Evolutionary conservation across 2,888 invertebrate genomes (phyloP).

Genomic region (Eumerus sabulonum): DNA sequence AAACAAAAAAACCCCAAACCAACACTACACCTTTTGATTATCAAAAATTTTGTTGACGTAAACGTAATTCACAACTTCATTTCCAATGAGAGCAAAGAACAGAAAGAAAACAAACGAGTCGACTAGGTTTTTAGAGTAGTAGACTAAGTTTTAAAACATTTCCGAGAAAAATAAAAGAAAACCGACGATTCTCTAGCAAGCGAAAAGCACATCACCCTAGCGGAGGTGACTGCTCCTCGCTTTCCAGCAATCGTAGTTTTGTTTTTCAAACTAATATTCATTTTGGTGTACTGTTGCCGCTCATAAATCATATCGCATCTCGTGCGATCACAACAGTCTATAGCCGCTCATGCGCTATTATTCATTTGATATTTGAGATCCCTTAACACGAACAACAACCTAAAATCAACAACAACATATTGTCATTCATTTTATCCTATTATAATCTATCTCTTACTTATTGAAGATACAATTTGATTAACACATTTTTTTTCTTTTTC

Average conservation of each 20-base stretch:
- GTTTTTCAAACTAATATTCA: too few relatives aligned
- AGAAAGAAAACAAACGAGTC: conserved; percentile 1
- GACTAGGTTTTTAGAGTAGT: conserved; percentile 2
- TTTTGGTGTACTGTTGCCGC: too few relatives aligned
- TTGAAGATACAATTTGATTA: conserved; percentile 60
- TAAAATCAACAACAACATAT: too few relatives aligned
- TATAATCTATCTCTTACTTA: conserved; percentile 36
- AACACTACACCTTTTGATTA: conserved; percentile 20
- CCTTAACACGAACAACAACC: too few relatives aligned
- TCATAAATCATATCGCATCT: too few relatives aligned
- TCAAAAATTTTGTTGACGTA: conserved; percentile 41
- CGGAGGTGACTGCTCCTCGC: too few relatives aligned
- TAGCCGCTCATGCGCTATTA: too few relatives aligned
- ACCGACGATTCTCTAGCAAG: too few relatives aligned
- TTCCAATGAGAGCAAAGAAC: neutral
- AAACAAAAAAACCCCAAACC: conserved; percentile 24
- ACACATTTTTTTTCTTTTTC: conserved; percentile 64
- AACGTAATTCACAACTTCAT: conserved; percentile 26
- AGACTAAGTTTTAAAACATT: neutral
- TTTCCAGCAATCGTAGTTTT: too few relatives aligned
- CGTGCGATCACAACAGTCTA: too few relatives aligned
- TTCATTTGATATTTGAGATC: too few relatives aligned
- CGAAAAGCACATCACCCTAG: too few relatives aligned
- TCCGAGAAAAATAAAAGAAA: neutral
- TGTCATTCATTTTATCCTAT: conserved; percentile 31